Conservation (phyloP, 2,888 invertebrate genomes). For the Caenorhabditis sp. region DNA sequence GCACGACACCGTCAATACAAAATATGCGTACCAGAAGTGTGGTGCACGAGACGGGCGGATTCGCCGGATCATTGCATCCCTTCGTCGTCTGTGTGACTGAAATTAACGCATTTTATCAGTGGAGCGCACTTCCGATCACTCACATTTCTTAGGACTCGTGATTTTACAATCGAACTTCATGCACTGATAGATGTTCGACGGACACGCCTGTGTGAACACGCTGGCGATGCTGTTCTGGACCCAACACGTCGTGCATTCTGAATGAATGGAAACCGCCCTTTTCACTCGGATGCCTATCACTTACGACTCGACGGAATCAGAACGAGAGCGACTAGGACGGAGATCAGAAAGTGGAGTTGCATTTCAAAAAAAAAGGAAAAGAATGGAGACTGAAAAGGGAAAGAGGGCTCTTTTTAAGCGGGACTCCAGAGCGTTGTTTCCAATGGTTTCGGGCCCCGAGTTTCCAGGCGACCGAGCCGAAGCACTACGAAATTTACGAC, state of each 20-base stretch:
- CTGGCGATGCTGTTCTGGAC: conserved; percentile 52
- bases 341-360: conserved; percentile 12
- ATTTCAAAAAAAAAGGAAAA: conserved; percentile 9
- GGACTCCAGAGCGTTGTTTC: conserved; percentile 12
- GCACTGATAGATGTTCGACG: conserved; percentile 45
- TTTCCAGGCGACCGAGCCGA: conserved; percentile 42
- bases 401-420: conserved; percentile 17
- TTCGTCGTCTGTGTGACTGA: conserved; percentile 51
- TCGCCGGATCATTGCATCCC: conserved; percentile 51
- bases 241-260: conserved; percentile 49
- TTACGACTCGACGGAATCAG: conserved; percentile 17
- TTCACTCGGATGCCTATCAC: no score
- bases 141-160: conserved; percentile 46
- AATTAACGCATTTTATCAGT: background rate
- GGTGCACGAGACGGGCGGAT: conserved; percentile 45
- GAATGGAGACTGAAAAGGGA: conserved; percentile 7
- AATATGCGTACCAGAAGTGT: conserved; percentile 35
- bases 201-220: conserved; percentile 40
- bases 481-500: conserved; percentile 31
- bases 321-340: conserved; percentile 4
- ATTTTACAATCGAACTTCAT: conserved; percentile 49
- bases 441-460: conserved; percentile 38
- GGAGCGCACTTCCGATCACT: conserved; percentile 7
- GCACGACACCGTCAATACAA: no score
- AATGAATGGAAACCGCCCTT: background rate